Evolutionary conservation across 2,888 invertebrate genomes (phyloP), one percentile per base, ranked within the genome.

Genomic region (Rhagonycha fulva): DNA sequence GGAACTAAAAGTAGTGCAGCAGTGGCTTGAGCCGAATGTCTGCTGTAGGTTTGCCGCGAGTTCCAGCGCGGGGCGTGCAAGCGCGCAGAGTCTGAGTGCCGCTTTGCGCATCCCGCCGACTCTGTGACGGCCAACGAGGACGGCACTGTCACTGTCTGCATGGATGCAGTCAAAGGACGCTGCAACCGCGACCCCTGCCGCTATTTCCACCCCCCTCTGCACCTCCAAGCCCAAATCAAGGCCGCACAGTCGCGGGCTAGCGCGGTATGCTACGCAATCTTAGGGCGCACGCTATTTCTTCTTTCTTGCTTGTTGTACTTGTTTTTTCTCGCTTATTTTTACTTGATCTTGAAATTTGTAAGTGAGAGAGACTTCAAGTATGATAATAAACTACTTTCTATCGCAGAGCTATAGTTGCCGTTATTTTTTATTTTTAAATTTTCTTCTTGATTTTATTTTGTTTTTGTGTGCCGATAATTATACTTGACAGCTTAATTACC

Each of bases 201-300:
- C 94, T 98, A 98, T 96, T 98, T 97, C 95, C 98, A 98, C 94
- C 98, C 98, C 93, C 98, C 98, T 93, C 95, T 97, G 94, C 98
- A 98, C 96, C 97, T 98, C 92, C 96, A 96, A 95, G 96, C 96
- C 94, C 96, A 96, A 95, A 96, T 97, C 94, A 96, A 96, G 96
- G 92, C 94, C 93, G 96, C 96, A 93, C 97, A 97, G 94, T 94
- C 95, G 93, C 94, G 95, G 94, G 91, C 91, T 90, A 93, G 93
- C 93, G 93, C 94, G 94, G 94, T 94, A 94, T 93, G 94, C 92
- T 92, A 91, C 91, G 91, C 88, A 87, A 90, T 91, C 90, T 91
- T 87, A 87, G 87, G 85, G 86, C 87, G 87, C 88, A 87, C 87
- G 87, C 88, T 87, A 85, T 86, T 86, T 85, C 83, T 83, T 81